Conservation (phyloP, 1,140 invertebrate genomes). For the Rhyzopertha dominica region DNA sequence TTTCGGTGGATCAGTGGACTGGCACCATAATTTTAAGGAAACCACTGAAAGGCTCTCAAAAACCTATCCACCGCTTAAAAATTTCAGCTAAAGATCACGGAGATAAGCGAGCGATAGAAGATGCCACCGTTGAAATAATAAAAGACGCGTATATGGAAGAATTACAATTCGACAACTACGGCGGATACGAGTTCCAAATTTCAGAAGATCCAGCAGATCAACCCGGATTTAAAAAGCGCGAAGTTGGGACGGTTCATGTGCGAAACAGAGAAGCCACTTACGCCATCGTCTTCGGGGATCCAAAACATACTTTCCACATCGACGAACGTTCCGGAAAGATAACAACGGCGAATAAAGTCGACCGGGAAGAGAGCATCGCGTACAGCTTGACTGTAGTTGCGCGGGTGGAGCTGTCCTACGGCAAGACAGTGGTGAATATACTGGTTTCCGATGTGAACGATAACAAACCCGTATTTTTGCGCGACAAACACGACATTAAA, state of each 20-base stretch:
- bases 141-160: constrained; percentile 63
- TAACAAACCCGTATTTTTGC: constrained; percentile 77
- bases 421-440: constrained; percentile 71
- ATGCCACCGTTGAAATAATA: constrained; percentile 78
- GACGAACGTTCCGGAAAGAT: constrained; percentile 75
- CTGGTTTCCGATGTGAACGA: constrained; percentile 89
- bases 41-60: constrained; percentile 56
- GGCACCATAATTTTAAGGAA: constrained; percentile 67
- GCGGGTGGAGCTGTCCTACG: constrained; percentile 60
- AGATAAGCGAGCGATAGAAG: constrained; percentile 60
- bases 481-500: constrained; percentile 67
- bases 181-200: constrained; percentile 75
- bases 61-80: constrained; percentile 64
- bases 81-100: constrained; percentile 76
- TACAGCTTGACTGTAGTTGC: constrained; percentile 79
- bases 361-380: constrained; percentile 72
- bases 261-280: constrained; percentile 58
- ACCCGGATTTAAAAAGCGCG: constrained; percentile 52
- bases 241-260: constrained; percentile 73
- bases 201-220: constrained; percentile 69
- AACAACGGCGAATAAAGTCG: constrained; percentile 70
- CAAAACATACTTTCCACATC: constrained; percentile 71
- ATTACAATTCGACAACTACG: constrained; percentile 66
- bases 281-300: constrained; percentile 79
- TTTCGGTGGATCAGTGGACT: constrained; percentile 69